A percentile compares a stretch with the other conserved stretches of the same genome.
These are phyloP conservation scores for Athene cunicularia DNA, from an alignment of 2,113 vertebrate genomes.

Conservation along the genomic window DNA sequence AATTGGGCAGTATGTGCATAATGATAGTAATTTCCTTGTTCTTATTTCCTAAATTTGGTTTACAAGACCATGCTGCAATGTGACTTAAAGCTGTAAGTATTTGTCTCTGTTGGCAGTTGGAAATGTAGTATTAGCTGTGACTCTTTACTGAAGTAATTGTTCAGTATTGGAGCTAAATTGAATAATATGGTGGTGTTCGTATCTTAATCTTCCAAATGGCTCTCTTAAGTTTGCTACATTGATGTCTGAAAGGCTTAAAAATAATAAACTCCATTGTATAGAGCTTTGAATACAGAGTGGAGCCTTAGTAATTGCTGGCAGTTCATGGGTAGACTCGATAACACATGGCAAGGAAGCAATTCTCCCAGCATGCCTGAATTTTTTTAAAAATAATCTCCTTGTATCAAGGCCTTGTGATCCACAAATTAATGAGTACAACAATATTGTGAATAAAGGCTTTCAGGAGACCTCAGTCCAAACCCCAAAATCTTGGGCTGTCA, in stretches of 20 bases:
- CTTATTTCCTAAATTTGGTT: constrained; percentile 3
- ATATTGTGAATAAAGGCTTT: neutral
- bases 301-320: constrained; percentile 35
- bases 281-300: constrained; percentile 36
- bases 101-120: neutral
- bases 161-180: constrained; percentile 46
- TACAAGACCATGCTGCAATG: neutral
- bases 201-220: constrained; percentile 54
- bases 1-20: neutral
- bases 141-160: constrained; percentile 19
- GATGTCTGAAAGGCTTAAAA: constrained; percentile 54
- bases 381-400: neutral
- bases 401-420: neutral
- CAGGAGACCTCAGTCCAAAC: neutral
- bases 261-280: constrained; percentile 48
- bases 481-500: neutral
- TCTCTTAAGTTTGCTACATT: neutral
- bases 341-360: constrained; percentile 17
- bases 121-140: neutral
- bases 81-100: constrained; percentile 26
- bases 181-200: constrained; percentile 47
- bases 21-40: constrained; percentile 22
- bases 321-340: neutral
- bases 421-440: neutral
- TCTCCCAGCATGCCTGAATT: neutral